Evolutionary conservation across 1,140 invertebrate species (phyloP), one percentile per base, ranked within the genome.

Genomic region (Coptotermes formosanus): DNA sequence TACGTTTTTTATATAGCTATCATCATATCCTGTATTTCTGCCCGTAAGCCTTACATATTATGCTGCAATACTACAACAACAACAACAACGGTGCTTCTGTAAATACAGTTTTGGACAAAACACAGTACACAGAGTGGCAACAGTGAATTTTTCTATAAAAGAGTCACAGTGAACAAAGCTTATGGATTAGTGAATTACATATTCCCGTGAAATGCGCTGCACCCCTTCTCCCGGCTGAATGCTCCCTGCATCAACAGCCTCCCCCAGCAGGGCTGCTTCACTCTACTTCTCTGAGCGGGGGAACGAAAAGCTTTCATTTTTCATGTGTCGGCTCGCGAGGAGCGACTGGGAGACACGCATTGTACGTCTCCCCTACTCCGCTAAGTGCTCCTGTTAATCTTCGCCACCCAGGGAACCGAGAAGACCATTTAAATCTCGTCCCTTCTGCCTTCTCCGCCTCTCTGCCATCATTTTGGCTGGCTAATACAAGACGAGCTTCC

Each of bases 331-430:
- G 64, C 64, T 75, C 64, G 64, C 64, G 64, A 30, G 64, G 64
- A 30, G 64, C 9, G 64, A 6, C 25, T 30, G 64, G 64, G 64
- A 75, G 64, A 30, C 64, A 30, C 25, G 64, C 64, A 75, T 75
- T 75, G 64, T 75, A 75, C 25, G 64, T 75, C 64, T 75, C 83
- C 83, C 30, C n/a, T 30, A 64, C 48, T 45, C 48, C 59, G 83
- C 83, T 84, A 84, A 84, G 83, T 84, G 83, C 83, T 84, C 83
- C 83, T 84, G 83, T 84, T 84, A 84, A 84, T 84, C 83, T 84
- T 55, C 83, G 83, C 83, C 83, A 84, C 83, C 83, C 59, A 64
- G 83, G 83, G 83, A 52, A 64, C 83, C 59, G 83, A 75, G 64
- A 75, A 75, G 64, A 75, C 64, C 64, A 75, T 75, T 75, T 75